These are phyloP conservation scores for Ciconia nigra DNA, from an alignment of 2,797 vertebrate species.

Conservation along the genomic window DNA sequence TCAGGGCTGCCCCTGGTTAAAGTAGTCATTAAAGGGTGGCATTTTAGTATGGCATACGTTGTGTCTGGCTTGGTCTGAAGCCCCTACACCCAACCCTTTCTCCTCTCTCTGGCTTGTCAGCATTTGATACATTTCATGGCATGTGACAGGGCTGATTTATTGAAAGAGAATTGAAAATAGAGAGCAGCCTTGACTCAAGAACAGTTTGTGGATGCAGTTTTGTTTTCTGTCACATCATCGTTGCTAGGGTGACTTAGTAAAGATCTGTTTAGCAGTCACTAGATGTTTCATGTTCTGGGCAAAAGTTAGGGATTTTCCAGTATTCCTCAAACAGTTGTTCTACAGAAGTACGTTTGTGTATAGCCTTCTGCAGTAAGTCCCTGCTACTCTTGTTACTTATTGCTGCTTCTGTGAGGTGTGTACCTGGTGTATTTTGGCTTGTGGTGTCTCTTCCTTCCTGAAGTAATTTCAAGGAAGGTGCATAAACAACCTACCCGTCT, in stretches of 20 bases:
- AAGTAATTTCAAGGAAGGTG: background rate
- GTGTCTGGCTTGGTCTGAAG: background rate
- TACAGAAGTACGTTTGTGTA: background rate
- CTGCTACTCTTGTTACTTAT: background rate
- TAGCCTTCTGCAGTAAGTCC: background rate
- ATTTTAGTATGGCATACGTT: background rate
- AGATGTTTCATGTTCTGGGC: background rate
- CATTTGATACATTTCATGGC: background rate
- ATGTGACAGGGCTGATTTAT: background rate
- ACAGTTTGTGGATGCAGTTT: background rate
- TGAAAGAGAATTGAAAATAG: background rate
- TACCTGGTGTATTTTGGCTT: background rate
- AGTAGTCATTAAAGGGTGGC: background rate
- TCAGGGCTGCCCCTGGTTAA: background rate
- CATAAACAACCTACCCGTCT: background rate
- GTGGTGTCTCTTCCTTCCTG: background rate
- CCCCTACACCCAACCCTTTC: background rate
- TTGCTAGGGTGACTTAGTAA: constrained; percentile 46
- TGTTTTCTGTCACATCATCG: constrained; percentile 23
- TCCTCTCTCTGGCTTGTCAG: background rate
- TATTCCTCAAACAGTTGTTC: background rate
- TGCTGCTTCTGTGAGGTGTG: background rate
- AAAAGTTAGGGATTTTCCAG: background rate
- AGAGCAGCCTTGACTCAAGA: constrained; percentile 6
- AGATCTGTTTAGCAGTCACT: constrained; percentile 8